Conservation (phyloP, 2,888 invertebrate species). For the Aproaerema taeniolella region DNA sequence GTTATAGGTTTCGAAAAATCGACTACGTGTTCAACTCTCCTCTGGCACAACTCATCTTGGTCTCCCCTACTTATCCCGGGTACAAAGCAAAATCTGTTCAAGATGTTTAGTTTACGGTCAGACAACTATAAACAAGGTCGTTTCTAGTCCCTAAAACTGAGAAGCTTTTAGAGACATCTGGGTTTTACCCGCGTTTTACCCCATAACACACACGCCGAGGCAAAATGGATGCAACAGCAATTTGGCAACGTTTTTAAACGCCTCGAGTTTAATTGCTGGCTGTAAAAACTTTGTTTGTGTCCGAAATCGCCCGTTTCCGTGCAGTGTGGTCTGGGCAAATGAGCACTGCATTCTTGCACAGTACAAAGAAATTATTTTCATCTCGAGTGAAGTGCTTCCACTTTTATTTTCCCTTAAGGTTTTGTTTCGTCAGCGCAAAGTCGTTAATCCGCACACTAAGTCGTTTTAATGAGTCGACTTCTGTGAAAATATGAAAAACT, state of each 20-base stretch:
- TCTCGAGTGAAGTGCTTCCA: conserved; percentile 26
- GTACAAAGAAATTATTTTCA: conserved; percentile 35
- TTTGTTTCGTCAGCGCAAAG: conserved; percentile 25
- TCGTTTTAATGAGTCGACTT: conserved; percentile 32
- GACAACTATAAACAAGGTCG: too few relatives aligned
- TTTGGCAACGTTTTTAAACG: conserved; percentile 32
- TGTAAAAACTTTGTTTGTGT: conserved; percentile 50
- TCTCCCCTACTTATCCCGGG: too few relatives aligned
- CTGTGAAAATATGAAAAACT: background rate
- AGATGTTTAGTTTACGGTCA: too few relatives aligned
- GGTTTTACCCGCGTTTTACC: too few relatives aligned
- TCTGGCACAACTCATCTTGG: too few relatives aligned
- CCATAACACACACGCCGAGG: conserved; percentile 9
- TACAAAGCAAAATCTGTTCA: too few relatives aligned
- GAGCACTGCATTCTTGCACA: conserved; percentile 33
- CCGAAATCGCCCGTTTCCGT: conserved; percentile 40
- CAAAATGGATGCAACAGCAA: conserved; percentile 34
- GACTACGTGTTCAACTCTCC: too few relatives aligned
- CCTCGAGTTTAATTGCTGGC: conserved; percentile 36
- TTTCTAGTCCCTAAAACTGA: too few relatives aligned
- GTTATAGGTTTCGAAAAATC: too few relatives aligned
- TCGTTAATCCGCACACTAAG: conserved; percentile 24
- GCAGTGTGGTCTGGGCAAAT: conserved; percentile 33
- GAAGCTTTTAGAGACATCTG: background rate
- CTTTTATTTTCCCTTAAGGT: conserved; percentile 31